Percentiles rank a stretch among this genome's conserved stretches.
Conservation (phyloP, 2,888 invertebrate species). For the Eupithecia abbreviata region DNA sequence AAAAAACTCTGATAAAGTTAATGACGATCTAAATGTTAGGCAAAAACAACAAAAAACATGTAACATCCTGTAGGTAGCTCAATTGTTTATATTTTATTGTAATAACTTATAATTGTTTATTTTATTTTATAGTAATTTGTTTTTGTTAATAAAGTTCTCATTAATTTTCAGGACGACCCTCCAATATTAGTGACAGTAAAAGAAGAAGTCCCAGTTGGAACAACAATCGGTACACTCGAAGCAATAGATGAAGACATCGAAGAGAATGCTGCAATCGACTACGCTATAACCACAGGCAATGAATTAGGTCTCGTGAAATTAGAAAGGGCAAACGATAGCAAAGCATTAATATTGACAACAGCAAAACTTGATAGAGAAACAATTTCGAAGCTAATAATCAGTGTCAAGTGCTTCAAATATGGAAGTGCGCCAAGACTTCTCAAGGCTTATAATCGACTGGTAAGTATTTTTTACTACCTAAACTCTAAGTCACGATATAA, state of each 20-base stretch:
- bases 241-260: slow-evolving; percentile 90
- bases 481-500: neutral
- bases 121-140: neutral
- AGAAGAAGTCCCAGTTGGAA: slow-evolving; percentile 87
- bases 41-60: neutral
- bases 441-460: slow-evolving; percentile 86
- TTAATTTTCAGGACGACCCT: slow-evolving; percentile 81
- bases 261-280: slow-evolving; percentile 90
- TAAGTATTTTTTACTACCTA: slow-evolving; percentile 52
- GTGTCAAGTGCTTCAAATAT: slow-evolving; percentile 88
- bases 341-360: slow-evolving; percentile 84
- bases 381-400: slow-evolving; percentile 82
- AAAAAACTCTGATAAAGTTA: neutral
- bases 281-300: slow-evolving; percentile 89
- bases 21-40: neutral
- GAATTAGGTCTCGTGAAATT: slow-evolving; percentile 86
- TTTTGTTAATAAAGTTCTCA: neutral
- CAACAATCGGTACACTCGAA: slow-evolving; percentile 86
- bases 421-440: slow-evolving; percentile 69
- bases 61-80: too few relatives aligned
- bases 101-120: too few relatives aligned
- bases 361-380: slow-evolving; percentile 87
- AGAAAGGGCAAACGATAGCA: slow-evolving; percentile 85
- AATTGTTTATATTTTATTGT: too few relatives aligned
- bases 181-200: slow-evolving; percentile 85